Evolutionary conservation across 2,113 vertebrate genomes (phyloP), one percentile per base, ranked within the genome.

Genomic region (Mobula hypostoma): DNA sequence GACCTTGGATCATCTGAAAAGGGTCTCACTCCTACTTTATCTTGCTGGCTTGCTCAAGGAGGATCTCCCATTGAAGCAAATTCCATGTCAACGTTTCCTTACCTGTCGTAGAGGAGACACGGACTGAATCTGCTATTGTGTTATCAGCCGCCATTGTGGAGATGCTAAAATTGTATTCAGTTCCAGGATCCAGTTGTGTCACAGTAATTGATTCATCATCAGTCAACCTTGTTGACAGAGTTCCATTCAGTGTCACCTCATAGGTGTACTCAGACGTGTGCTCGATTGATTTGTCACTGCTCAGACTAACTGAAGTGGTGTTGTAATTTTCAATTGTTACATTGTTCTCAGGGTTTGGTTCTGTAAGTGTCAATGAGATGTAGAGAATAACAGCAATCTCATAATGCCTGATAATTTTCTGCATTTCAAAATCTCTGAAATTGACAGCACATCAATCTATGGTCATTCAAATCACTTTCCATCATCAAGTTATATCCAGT

Each of bases 281-380:
- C 1, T 95, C 82, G 0, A 5, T n/a, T 36, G 96, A 95, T 7
- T 4, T 0, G 0, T 0, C 0, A 98, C 97, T 98, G 0, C 0
- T 94, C 90, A 98, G 94, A 0, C 0, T 94, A 74, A 97, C 79
- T 12, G 0, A 66, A 0, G 82, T 91, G 76, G 94, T 95, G 68
- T 74, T 93, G 36, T 1, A 3, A 72, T 6, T 74, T 14, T 5
- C 12, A 27, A 24, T 21, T 29, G 2, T 56, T 40, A 70, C 88
- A 0, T 70, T 70, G 61, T 12, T 91, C 63, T 36, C 63, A 32
- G 88, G 15, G 14, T 91, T 91, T 70, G 63, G 63, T 32, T 70
- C 88, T 91, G 63, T 63, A 91, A 91, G 15, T 36, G 70, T 58
- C 5, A 61, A 85, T 29, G 63, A 66, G 63, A 66, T 66, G 63